Evolutionary conservation across 2,113 vertebrate species (phyloP), one percentile per base, ranked within the genome.

Genomic region (Myotis davidii): DNA sequence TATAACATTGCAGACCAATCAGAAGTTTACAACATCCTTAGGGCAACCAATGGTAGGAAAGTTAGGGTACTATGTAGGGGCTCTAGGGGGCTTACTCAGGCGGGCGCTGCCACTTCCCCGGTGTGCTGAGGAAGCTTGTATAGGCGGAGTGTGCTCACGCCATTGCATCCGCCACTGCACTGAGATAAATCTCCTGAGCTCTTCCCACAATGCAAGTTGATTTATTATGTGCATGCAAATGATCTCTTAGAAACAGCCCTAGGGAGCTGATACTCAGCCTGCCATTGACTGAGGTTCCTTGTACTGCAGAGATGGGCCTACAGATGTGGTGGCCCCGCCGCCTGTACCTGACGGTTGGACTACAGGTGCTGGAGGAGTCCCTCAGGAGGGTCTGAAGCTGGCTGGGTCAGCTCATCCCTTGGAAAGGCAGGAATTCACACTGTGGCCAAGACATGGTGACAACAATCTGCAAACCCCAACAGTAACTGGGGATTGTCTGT

Each of bases 191-290:
- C n/a, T n/a, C n/a, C n/a, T n/a, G n/a, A n/a, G n/a, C n/a, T n/a
- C n/a, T n/a, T n/a, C n/a, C n/a, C n/a, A n/a, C n/a, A n/a, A 90
- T 83, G 48, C 64, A 85, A 94, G 83, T 90, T 85, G 21, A 37
- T 54, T 39, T 94, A 83, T 83, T 67, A 85, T 54, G 14, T 77
- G 48, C 52, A 82, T 69, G 39, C 73, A 95, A 88, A 85, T 32
- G 8, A 50, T 77, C n/a, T 4, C 77, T 61, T 27, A 91, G 83
- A 65, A 91, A 91, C 52, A 91, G 73, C 16, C 69, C 73, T 27
- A 6, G 21, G 67, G 39, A 77, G 18, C 25, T 9, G 52, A 74
- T 45, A 52, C 89, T 81, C 72, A 90, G 37, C 29, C 37, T n/a
- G 54, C 29, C 45, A 23, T 25, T 69, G 78, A 42, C 72, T 34